Evolutionary conservation across 2,888 invertebrate species (phyloP).

Genomic region (Pycnomerus fuliginosus): DNA sequence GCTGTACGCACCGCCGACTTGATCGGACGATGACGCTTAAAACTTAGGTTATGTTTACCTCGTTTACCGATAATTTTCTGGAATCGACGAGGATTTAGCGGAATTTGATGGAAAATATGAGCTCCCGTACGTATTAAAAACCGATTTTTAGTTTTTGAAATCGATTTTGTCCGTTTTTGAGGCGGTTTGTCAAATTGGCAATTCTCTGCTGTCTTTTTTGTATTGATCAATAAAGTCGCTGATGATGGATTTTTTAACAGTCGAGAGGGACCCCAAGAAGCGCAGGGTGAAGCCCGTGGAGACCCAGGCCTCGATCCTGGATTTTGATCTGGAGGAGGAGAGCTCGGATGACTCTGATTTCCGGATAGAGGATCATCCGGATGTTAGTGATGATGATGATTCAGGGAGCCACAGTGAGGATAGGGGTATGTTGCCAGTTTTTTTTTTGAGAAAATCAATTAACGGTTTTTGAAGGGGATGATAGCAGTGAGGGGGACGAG

Average conservation of each 20-base stretch:
- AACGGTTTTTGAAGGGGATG: conserved; percentile 27
- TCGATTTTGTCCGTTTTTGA: conserved; percentile 1
- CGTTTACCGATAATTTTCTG: conserved; percentile 10
- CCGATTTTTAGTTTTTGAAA: neutral
- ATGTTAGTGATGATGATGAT: conserved; percentile 77
- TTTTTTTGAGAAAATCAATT: conserved; percentile 1
- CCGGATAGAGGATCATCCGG: conserved; percentile 81
- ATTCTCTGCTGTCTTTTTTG: neutral
- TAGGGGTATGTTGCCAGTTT: conserved; percentile 32
- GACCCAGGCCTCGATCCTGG: conserved; percentile 71
- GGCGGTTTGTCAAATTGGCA: neutral
- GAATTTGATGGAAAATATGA: conserved; percentile 14
- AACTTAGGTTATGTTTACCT: conserved; percentile 17
- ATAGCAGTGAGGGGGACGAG: conserved; percentile 43
- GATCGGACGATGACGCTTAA: conserved; percentile 12
- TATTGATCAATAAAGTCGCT: conserved; percentile 12
- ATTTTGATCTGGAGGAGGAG: conserved; percentile 85
- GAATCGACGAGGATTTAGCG: conserved; percentile 2
- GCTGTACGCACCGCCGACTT: conserved; percentile 9
- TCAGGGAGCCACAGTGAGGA: conserved; percentile 72
- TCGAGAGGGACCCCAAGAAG: conserved; percentile 76
- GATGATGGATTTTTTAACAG: conserved; percentile 43
- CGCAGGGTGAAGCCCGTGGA: conserved; percentile 78
- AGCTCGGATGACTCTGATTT: conserved; percentile 96
- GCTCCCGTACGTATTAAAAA: conserved; percentile 18